phyloP scores from a whole-genome alignment of 2,888 invertebrate species.

The Dryobota labecula region DNA sequence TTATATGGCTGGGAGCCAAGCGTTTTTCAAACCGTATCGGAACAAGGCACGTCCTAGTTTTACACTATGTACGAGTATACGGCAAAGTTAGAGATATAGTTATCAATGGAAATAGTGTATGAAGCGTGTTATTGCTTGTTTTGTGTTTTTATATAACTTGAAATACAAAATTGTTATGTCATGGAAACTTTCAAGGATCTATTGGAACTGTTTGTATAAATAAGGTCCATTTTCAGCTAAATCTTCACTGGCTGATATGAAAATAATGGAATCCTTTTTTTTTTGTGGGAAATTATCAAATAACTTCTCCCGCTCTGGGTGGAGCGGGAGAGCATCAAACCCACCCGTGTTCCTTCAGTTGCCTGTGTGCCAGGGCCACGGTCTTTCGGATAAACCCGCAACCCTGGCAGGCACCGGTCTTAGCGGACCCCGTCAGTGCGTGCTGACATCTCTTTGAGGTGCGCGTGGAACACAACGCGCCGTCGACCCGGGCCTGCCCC shows the following conservation, averaged over 20 bases:
- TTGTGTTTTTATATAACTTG: background rate
- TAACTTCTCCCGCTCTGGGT: too few relatives aligned
- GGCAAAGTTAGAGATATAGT: constrained; percentile 32
- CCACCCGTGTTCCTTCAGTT: too few relatives aligned
- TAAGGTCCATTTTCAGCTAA: background rate
- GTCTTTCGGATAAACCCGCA: too few relatives aligned
- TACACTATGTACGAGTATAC: constrained; percentile 28
- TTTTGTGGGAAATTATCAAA: too few relatives aligned
- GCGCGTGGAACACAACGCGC: too few relatives aligned
- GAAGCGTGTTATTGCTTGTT: constrained; percentile 5
- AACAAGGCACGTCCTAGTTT: constrained; percentile 51
- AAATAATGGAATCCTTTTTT: background rate
- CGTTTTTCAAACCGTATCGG: constrained; percentile 41
- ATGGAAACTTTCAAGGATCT: background rate
- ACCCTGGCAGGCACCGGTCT: too few relatives aligned
- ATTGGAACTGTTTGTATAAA: background rate
- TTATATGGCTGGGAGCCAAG: constrained; percentile 56
- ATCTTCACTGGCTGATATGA: background rate
- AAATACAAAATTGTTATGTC: background rate
- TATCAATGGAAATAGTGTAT: constrained; percentile 18
- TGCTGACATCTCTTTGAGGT: too few relatives aligned
- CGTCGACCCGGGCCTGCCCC: too few relatives aligned
- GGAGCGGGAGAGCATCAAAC: too few relatives aligned
- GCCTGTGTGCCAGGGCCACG: too few relatives aligned
- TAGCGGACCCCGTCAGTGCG: too few relatives aligned